Conservation (phyloP, 2,113 vertebrate genomes). For the Hyaena hyaena region DNA sequence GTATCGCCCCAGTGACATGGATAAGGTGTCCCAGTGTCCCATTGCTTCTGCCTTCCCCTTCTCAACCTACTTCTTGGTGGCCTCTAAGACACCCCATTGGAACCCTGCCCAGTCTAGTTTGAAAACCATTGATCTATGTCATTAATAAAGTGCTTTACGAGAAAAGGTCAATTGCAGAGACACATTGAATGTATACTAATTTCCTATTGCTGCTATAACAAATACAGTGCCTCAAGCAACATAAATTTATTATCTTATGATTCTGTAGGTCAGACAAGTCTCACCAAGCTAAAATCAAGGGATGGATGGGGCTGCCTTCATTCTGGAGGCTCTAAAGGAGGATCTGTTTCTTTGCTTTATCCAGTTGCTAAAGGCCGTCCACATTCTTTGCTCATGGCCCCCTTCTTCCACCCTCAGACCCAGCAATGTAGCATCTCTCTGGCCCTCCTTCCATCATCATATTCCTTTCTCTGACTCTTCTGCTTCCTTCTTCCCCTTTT, state of each 20-base stretch:
- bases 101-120: neutral
- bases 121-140: neutral
- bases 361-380: neutral
- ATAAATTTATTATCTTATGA: neutral
- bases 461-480: neutral
- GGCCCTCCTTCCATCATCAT: neutral
- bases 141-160: neutral
- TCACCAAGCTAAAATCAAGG: neutral
- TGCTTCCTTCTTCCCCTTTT: neutral
- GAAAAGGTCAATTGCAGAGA: slow-evolving; percentile 1
- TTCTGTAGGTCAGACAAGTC: neutral
- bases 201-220: neutral
- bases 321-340: neutral
- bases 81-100: neutral
- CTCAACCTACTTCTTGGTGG: neutral
- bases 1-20: neutral
- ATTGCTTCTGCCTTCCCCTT: neutral
- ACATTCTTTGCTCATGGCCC: neutral
- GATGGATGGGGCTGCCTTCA: neutral
- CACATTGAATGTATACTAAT: neutral
- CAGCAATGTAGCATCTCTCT: neutral
- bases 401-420: neutral
- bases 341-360: neutral
- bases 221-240: neutral
- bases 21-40: neutral